These are phyloP conservation scores for Erannis defoliaria DNA, from an alignment of 2,888 invertebrate species.

Conservation along the genomic window DNA sequence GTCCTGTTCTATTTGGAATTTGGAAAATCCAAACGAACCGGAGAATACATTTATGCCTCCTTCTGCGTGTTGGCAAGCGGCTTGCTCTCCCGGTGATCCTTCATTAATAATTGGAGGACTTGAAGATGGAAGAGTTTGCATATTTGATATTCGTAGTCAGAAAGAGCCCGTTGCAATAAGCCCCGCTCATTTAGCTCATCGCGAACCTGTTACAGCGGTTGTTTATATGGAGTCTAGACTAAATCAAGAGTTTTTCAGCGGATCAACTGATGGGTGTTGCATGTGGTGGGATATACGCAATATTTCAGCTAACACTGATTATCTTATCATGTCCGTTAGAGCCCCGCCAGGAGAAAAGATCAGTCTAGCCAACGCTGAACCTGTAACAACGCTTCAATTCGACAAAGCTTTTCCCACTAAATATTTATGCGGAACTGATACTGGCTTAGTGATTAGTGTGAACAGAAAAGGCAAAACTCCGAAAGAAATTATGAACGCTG, in stretches of 20 bases:
- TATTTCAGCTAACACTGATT: conserved; percentile 85
- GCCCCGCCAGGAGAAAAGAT: conserved; percentile 72
- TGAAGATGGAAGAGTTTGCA: conserved; percentile 65
- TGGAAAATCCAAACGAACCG: conserved; percentile 69
- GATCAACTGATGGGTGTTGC: conserved; percentile 87
- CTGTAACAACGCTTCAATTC: conserved; percentile 88
- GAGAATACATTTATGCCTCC: conserved; percentile 54
- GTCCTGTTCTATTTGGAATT: conserved; percentile 88
- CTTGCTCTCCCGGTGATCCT: conserved; percentile 57
- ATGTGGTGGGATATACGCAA: conserved; percentile 90
- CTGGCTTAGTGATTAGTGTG: conserved; percentile 82
- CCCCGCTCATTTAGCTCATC: conserved; percentile 65
- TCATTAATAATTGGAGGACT: conserved; percentile 61
- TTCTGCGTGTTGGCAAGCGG: conserved; percentile 62
- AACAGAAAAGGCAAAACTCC: conserved; percentile 89
- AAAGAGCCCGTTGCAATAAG: conserved; percentile 90
- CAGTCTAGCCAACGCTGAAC: conserved; percentile 83
- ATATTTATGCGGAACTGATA: conserved; percentile 70
- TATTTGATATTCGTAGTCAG: conserved; percentile 92
- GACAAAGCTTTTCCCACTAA: conserved; percentile 89
- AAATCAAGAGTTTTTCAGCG: conserved; percentile 87
- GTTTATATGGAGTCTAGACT: conserved; percentile 86
- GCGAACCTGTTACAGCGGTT: conserved; percentile 84
- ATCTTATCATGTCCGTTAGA: conserved; percentile 86
- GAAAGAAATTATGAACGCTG: conserved; percentile 85